phyloP scores from a whole-genome alignment of 2,888 invertebrate genomes.

The Eurytoma californica region DNA sequence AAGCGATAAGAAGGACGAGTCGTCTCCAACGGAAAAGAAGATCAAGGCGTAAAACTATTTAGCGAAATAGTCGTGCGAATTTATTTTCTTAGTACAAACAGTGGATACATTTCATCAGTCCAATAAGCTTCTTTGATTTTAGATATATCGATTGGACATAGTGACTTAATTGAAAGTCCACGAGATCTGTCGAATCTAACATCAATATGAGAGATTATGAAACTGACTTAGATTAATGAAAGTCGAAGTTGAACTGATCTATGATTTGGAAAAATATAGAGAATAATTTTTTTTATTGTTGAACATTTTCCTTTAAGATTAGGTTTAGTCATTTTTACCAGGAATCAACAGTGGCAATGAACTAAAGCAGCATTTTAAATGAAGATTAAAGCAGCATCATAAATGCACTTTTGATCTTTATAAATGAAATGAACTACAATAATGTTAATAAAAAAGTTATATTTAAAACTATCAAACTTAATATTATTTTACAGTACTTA shows the following conservation, averaged over 20 bases:
- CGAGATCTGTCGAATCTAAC: conserved; percentile 13
- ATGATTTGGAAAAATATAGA: conserved; percentile 27
- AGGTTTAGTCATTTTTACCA: conserved; percentile 41
- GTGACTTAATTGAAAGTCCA: conserved; percentile 11
- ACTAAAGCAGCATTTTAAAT: conserved; percentile 28
- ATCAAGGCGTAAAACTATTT: conserved; percentile 38
- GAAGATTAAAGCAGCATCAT: conserved; percentile 19
- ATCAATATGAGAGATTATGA: conserved; percentile 9
- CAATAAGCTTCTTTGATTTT: conserved; percentile 27
- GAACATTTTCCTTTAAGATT: conserved; percentile 28
- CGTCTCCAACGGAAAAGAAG: conserved; percentile 40
- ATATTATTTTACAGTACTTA: conserved; percentile 49
- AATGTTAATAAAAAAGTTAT: conserved; percentile 53
- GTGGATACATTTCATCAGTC: conserved; percentile 7
- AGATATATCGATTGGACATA: neutral
- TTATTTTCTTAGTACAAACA: conserved; percentile 47
- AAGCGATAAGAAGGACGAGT: conserved; percentile 25
- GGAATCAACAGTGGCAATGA: conserved; percentile 22
- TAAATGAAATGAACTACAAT: conserved; percentile 40
- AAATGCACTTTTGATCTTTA: conserved; percentile 36
- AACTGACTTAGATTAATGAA: conserved; percentile 25
- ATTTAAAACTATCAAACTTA: conserved; percentile 46
- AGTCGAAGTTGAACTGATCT: conserved; percentile 13
- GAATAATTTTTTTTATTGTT: conserved; percentile 43
- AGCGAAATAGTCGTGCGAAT: conserved; percentile 35